Evolutionary conservation across 1,140 invertebrate genomes (phyloP), one percentile per base, ranked within the genome.

Genomic region (Saccostrea echinata): DNA sequence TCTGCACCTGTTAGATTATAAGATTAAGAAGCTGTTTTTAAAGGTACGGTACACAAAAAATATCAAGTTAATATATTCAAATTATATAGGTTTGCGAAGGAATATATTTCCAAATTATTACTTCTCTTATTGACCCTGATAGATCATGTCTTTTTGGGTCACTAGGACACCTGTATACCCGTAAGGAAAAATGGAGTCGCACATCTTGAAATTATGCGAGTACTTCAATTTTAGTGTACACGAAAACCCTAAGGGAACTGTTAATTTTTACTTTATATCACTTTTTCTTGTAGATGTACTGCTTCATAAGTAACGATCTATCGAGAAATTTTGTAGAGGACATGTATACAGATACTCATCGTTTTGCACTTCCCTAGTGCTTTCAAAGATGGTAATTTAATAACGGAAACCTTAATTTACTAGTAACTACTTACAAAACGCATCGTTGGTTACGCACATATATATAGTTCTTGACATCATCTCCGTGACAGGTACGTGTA

Each of bases 1-100:
- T 76, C n/a, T 76, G 68, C 68, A 76, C 68, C 68, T 76, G 68
- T 33, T 30, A 30, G 68, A 76, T 76, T 33, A 16, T 16, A 61
- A 30, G 68, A 76, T 76, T 76, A 76, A 27, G 68, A 76, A n/a
- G n/a, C 3, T 30, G 4, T 30, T 76, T 30, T 76, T 30, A 76
- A 76, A 43, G 33, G 68, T 76, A 76, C 68, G 16, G 68, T 18
- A 76, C 68, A 30, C 68, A 30, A 76, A 76, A 64, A 24, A n/a
- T 3, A 21, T 64, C 57, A 24, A n/a, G 57, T 64, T 64, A 64
- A 76, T 76, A 30, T 33, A 76, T 76, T 76, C 68, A 76, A 71
- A 71, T 71, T 71, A 12, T 27, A 71, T 30, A 16, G 27, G 9
- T 27, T 27, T 30, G 13, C 12, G 27, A 33, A 33, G 27, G 68